Percentiles rank a stretch among this genome's conserved stretches.
Evolutionary conservation across 2,888 invertebrate species (phyloP).

Genomic region (Melinaea marsaeus): DNA sequence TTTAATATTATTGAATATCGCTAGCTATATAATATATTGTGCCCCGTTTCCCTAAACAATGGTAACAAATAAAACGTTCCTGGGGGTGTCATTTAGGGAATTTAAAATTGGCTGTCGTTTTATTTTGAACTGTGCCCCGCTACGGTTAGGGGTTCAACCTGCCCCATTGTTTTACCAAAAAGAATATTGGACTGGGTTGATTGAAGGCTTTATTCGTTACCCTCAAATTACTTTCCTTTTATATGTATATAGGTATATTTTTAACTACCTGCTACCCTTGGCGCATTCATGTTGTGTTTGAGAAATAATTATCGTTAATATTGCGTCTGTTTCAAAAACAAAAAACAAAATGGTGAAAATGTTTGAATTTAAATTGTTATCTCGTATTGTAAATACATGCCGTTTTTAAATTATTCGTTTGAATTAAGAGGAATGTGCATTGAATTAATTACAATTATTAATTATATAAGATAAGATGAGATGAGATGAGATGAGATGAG

Average conservation of each 20-base stretch:
- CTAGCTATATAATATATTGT: background rate
- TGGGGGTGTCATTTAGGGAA: slow-evolving; percentile 15
- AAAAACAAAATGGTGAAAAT: too few species aligned
- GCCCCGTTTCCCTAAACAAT: slow-evolving; percentile 15
- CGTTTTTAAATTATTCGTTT: too few species aligned
- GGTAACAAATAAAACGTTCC: slow-evolving; percentile 15
- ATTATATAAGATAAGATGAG: too few species aligned
- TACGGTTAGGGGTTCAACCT: slow-evolving; percentile 10
- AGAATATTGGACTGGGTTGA: background rate
- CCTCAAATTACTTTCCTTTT: background rate
- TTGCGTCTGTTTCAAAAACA: too few species aligned
- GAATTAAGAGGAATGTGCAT: too few species aligned
- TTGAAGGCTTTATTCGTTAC: background rate
- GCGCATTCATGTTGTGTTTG: too few species aligned
- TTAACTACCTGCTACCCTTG: background rate
- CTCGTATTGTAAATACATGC: too few species aligned
- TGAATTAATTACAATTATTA: too few species aligned
- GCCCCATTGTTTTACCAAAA: slow-evolving; percentile 14
- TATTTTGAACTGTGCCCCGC: slow-evolving; percentile 11
- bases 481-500: too few species aligned
- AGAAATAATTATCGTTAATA: too few species aligned
- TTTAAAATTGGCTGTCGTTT: slow-evolving; percentile 21
- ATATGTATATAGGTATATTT: background rate
- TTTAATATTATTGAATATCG: background rate
- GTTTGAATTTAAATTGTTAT: too few species aligned